Evolutionary conservation across 2,113 vertebrate genomes (phyloP).

Genomic region (Thryonomys swinderianus): DNA sequence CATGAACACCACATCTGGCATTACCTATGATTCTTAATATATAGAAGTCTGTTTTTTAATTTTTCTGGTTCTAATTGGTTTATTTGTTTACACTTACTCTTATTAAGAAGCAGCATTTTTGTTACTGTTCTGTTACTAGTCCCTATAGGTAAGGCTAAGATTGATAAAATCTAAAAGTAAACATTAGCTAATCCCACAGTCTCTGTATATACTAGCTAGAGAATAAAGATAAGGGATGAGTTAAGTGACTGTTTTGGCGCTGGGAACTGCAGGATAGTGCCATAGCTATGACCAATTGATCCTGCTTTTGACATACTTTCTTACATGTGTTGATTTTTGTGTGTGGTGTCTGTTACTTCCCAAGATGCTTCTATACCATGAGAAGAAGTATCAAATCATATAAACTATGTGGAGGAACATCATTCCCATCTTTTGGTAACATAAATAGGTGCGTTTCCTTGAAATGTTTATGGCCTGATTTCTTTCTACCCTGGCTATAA

Average conservation of each 20-base stretch:
- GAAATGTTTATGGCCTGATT: neutral
- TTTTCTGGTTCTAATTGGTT: conserved; percentile 14
- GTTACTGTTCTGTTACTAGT: conserved; percentile 17
- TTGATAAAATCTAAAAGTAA: neutral
- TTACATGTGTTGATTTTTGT: neutral
- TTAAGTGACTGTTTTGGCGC: neutral
- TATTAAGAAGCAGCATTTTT: conserved; percentile 1
- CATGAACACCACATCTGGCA: too few relatives aligned
- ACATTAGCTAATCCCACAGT: neutral
- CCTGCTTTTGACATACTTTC: neutral
- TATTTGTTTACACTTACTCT: conserved; percentile 27
- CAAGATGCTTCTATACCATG: neutral
- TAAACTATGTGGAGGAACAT: neutral
- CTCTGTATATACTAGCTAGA: neutral
- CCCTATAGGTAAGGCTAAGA: conserved; percentile 39
- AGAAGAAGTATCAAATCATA: too few relatives aligned
- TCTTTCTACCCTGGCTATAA: conserved; percentile 32
- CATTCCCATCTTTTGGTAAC: neutral
- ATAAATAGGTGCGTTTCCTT: neutral
- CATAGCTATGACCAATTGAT: neutral
- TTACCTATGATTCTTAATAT: neutral
- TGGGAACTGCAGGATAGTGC: neutral
- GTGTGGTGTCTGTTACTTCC: neutral
- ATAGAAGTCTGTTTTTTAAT: neutral
- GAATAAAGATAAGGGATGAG: neutral